These are phyloP conservation scores for Bombycilla garrulus DNA, from an alignment of 2,113 vertebrate genomes.

Conservation along the genomic window DNA sequence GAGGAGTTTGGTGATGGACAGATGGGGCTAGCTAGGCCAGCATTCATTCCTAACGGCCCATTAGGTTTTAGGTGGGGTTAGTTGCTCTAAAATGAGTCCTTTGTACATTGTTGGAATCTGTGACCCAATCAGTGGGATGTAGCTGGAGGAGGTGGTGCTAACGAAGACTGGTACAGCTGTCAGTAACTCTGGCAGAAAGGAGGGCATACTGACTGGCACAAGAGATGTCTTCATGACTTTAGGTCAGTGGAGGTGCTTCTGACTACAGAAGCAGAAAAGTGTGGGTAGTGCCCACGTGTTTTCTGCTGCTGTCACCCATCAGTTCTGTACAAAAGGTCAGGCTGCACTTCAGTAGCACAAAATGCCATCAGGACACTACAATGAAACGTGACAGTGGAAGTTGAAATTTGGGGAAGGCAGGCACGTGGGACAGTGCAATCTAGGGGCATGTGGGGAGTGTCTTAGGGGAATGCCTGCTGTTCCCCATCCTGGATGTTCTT, in stretches of 20 bases:
- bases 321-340: background rate
- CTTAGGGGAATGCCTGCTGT: background rate
- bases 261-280: background rate
- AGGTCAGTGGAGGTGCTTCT: background rate
- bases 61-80: constrained; percentile 37
- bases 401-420: background rate
- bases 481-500: background rate
- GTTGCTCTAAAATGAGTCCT: constrained; percentile 63
- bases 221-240: background rate
- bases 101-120: constrained; percentile 71
- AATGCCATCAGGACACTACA: background rate
- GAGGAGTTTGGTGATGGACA: background rate
- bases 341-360: background rate
- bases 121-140: constrained; percentile 56
- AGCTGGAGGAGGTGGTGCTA: constrained; percentile 58
- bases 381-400: background rate
- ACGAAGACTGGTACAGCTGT: constrained; percentile 51
- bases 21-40: background rate
- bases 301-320: background rate
- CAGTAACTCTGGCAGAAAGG: background rate
- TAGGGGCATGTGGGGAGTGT: rapidly evolving
- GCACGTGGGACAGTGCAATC: background rate
- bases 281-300: background rate
- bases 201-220: background rate
- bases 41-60: background rate